Base-by-base conservation (phyloP, 2,113 vertebrate genomes). In the Hemichromis elongatus region DNA sequence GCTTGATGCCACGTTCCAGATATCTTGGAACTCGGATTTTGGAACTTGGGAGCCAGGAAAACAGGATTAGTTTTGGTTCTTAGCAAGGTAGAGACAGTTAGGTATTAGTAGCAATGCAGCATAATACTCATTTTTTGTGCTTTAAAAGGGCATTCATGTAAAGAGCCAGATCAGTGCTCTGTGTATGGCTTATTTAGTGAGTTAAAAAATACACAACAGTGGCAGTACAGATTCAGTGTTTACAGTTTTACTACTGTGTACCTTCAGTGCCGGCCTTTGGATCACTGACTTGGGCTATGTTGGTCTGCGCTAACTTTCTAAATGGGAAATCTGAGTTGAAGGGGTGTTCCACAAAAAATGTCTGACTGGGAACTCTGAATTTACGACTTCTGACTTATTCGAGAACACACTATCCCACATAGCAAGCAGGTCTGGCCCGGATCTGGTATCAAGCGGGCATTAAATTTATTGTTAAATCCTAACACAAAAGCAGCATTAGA, bases 401-500 rank as follows among this genome's bases (percentile, higher is more conserved):
- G 37, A 37, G 30, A 0, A 12, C 59, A 63, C 30, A 1, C 59
- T 63, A 12, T n/a, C n/a, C n/a, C n/a, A n/a, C n/a, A n/a, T n/a
- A n/a, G n/a, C n/a, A n/a, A n/a, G n/a, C n/a, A n/a, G n/a, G n/a
- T n/a, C n/a, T n/a, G n/a, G n/a, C n/a, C n/a, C n/a, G n/a, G n/a
- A n/a, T n/a, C n/a, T n/a, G n/a, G n/a, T n/a, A n/a, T n/a, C n/a
- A n/a, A n/a, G n/a, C n/a, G n/a, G n/a, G n/a, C n/a, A n/a, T n/a
- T n/a, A n/a, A n/a, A n/a, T n/a, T n/a, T n/a, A n/a, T n/a, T n/a
- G n/a, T n/a, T n/a, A n/a, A n/a, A n/a, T n/a, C n/a, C n/a, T n/a
- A n/a, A n/a, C n/a, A n/a, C n/a, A n/a, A n/a, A n/a, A n/a, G n/a
- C n/a, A 73, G 24, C 13, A 47, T 81, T 21, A 3, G 11, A 8